phyloP scores from a whole-genome alignment of 2,797 vertebrate species.

The Anguilla obscura region DNA sequence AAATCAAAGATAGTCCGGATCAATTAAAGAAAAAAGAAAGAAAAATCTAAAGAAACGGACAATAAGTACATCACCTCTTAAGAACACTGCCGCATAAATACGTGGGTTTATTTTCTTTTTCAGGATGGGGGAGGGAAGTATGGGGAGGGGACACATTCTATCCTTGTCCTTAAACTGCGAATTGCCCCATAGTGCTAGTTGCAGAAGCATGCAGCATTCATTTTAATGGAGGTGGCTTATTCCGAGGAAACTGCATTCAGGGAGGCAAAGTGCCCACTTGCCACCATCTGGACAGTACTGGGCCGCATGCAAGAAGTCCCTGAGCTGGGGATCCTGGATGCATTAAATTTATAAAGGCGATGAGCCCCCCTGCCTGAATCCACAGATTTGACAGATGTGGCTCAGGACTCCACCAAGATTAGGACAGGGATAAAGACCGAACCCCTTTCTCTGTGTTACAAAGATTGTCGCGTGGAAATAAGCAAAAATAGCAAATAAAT shows the following conservation, averaged over 20 bases:
- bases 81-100: background rate
- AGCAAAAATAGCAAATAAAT: background rate
- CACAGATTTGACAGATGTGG: slow-evolving; percentile 37
- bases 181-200: background rate
- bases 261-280: slow-evolving; percentile 36
- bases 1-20: background rate
- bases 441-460: background rate
- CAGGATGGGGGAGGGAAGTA: background rate
- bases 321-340: slow-evolving; percentile 36
- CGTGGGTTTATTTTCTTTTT: background rate
- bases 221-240: slow-evolving; percentile 38
- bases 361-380: slow-evolving; percentile 36
- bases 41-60: background rate
- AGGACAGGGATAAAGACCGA: slow-evolving; percentile 7
- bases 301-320: slow-evolving; percentile 26
- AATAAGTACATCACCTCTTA: background rate
- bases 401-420: slow-evolving; percentile 14
- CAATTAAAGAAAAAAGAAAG: background rate
- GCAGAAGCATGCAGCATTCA: slow-evolving; percentile 37
- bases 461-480: background rate
- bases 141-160: background rate
- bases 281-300: slow-evolving; percentile 43
- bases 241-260: slow-evolving; percentile 29
- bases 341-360: slow-evolving; percentile 49
- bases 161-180: slow-evolving; percentile 14